Base-by-base conservation (phyloP, 1,140 invertebrate genomes). In the Drosophila nasuta region DNA sequence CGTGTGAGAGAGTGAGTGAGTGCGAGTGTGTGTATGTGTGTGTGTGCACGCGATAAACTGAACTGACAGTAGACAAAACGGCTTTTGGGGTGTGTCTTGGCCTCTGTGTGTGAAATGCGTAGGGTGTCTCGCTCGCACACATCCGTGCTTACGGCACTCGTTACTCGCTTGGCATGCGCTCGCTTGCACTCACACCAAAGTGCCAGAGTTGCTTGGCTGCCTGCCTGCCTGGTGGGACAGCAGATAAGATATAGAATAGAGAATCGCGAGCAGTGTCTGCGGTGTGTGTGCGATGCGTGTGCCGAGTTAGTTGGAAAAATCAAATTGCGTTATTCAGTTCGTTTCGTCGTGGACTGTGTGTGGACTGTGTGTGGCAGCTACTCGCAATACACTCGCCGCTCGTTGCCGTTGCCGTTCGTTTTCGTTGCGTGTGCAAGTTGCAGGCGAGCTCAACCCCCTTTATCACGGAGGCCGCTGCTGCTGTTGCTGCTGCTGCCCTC, bases 241-340 rank as follows among this genome's bases (percentile, higher is more conserved):
- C 64, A 82, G 85, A 87, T 87, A 87, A 87, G 86, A 85, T 74
- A 89, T 46, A 63, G 56, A 49, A 17, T 28, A 56, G 17, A 48
- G 48, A 48, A 20, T 8, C 33, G 64, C 49, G 64, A 4, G 46
- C 17, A 13, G n/a, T 35, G 52, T 43, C 48, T 63, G 60, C 20
- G 20, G 20, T 48, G 15, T 49, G 57, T 30, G 66, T 43, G 51
- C 63, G 58, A 51, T 62, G 79, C 41, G 62, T 81, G 69, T 49
- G 17, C 60, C 60, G 63, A 51, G 57, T 51, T 56, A 71, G 77
- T 79, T 79, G 79, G 77, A 65, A 59, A 82, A 73, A 79, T 74
- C 74, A 77, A 82, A 82, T 82, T 82, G 74, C 74, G 77, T 46
- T 77, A 74, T 82, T 82, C 79, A 80, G 78, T 80, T 73, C 71